These are phyloP conservation scores for Nymphicus hollandicus DNA, from an alignment of 2,113 vertebrate genomes.

Conservation along the genomic window DNA sequence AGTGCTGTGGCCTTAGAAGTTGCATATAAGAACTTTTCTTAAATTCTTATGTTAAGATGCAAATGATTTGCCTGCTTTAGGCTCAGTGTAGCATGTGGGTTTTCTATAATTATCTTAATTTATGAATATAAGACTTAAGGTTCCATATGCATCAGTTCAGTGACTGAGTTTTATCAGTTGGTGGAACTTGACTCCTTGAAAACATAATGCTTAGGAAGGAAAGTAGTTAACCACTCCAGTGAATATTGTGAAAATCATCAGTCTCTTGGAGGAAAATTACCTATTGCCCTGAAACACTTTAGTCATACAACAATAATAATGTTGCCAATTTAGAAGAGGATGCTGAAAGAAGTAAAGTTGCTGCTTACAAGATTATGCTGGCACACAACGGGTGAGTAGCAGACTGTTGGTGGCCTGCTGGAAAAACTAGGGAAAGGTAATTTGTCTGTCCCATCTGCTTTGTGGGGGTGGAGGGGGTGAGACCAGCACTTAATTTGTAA, in stretches of 20 bases:
- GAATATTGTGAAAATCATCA: not conserved
- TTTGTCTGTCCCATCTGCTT: not conserved
- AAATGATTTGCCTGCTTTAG: not conserved
- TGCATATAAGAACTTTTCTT: not conserved
- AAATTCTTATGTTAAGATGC: not conserved
- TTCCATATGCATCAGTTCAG: not conserved
- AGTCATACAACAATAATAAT: not conserved
- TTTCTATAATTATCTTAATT: not conserved
- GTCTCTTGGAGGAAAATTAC: not conserved
- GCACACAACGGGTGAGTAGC: not conserved
- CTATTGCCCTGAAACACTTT: not conserved
- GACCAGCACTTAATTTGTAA: not conserved
- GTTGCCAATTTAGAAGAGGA: not conserved
- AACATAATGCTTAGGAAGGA: not conserved
- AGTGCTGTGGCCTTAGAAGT: not conserved
- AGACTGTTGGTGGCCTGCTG: not conserved
- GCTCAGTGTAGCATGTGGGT: not conserved
- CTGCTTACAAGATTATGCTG: not conserved
- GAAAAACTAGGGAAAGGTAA: not conserved
- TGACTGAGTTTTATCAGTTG: not conserved
- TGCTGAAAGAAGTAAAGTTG: not conserved
- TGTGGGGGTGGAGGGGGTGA: not conserved
- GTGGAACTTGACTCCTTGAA: not conserved
- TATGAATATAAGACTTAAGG: not conserved
- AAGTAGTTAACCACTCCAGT: not conserved